Evolutionary conservation across 2,888 invertebrate species (phyloP).

Genomic region (Heteromurus nitidus): DNA sequence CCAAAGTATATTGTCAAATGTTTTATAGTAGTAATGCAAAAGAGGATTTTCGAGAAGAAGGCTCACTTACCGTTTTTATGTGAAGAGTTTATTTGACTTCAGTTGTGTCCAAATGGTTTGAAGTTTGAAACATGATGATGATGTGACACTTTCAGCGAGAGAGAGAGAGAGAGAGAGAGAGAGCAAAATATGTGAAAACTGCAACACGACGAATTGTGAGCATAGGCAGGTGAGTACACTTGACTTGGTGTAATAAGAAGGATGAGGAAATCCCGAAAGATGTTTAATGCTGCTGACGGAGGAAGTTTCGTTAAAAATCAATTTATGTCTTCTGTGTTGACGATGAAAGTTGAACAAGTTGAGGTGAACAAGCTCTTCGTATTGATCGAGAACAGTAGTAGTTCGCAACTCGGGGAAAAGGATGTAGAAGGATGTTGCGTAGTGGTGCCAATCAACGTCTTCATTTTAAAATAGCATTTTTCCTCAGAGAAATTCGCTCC

Average conservation of each 20-base stretch:
- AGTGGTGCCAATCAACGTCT: constrained; percentile 30
- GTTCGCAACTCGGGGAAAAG: not conserved
- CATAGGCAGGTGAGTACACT: not conserved
- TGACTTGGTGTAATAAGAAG: not conserved
- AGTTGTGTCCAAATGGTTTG: too few relatives aligned
- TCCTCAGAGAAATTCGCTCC: not conserved
- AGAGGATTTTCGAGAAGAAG: too few relatives aligned
- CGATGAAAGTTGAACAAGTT: constrained; percentile 9
- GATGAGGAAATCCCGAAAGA: not conserved
- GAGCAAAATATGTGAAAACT: not conserved
- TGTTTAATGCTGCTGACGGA: too few relatives aligned
- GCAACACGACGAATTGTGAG: not conserved
- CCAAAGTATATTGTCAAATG: too few relatives aligned
- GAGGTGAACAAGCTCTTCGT: too few relatives aligned
- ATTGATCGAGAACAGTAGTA: not conserved
- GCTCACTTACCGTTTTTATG: constrained; percentile 26
- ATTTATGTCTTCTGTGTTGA: not conserved
- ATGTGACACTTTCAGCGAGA: not conserved
- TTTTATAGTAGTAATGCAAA: too few relatives aligned
- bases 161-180: too few relatives aligned
- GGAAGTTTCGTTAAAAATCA: not conserved
- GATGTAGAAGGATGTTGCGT: constrained; percentile 5
- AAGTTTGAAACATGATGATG: too few relatives aligned
- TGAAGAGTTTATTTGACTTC: constrained; percentile 33
- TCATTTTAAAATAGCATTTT: not conserved